Evolutionary conservation across 2,888 invertebrate species (phyloP).

Genomic region (Drosophila stalkeri): DNA sequence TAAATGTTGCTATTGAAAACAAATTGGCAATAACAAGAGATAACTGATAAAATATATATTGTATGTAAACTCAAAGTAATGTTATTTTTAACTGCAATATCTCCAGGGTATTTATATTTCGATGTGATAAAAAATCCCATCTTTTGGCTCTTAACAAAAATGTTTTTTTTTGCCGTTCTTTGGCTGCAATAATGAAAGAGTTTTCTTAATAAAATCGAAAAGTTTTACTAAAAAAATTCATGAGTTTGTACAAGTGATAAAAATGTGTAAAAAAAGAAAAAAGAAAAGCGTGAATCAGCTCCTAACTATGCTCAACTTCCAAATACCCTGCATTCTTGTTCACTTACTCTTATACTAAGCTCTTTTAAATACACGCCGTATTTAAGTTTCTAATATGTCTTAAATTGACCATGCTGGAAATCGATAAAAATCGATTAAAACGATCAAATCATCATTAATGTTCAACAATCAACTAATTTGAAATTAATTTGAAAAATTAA

Average conservation of each 20-base stretch:
- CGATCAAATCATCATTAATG: too few relatives aligned
- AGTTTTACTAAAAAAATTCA: slow-evolving; percentile 19
- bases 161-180: background rate
- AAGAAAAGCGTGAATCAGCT: background rate
- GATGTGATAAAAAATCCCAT: background rate
- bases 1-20: too few relatives aligned
- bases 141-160: background rate
- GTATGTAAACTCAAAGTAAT: background rate
- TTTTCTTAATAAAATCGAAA: slow-evolving; percentile 10
- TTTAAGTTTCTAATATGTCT: too few relatives aligned
- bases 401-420: background rate
- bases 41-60: background rate
- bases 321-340: background rate
- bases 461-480: too few relatives aligned
- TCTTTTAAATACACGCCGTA: too few relatives aligned
- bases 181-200: background rate
- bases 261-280: background rate
- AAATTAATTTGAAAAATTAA: too few relatives aligned
- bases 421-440: background rate
- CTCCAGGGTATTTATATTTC: background rate
- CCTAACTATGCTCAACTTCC: background rate
- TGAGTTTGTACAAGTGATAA: slow-evolving; percentile 11
- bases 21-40: too few relatives aligned
- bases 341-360: too few relatives aligned
- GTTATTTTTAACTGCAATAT: background rate